Percentiles rank a stretch among this genome's conserved stretches.
phyloP scores from a whole-genome alignment of 2,113 vertebrate genomes.

The Pygoscelis adeliae region DNA sequence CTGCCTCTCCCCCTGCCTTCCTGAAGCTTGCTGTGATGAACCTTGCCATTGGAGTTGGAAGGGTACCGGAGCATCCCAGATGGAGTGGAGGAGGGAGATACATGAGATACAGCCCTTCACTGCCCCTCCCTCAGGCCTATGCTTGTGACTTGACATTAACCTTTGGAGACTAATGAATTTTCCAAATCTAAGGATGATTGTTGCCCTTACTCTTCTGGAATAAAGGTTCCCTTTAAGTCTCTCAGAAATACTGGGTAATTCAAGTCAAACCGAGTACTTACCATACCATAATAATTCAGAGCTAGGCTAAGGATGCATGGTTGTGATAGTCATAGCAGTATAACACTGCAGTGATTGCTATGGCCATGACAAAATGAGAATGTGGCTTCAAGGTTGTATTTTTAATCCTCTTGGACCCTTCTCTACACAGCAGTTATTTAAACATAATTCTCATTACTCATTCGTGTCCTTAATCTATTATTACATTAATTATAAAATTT shows the following conservation, averaged over 20 bases:
- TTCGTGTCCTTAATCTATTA: slow-evolving; percentile 24
- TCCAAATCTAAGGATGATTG: background rate
- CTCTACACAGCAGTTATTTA: slow-evolving; percentile 28
- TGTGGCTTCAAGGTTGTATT: background rate
- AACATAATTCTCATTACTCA: slow-evolving; percentile 23
- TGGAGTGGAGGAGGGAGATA: background rate
- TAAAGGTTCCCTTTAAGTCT: background rate
- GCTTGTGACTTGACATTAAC: background rate
- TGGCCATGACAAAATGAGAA: background rate
- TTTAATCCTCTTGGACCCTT: background rate
- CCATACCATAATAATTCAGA: background rate
- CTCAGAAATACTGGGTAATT: background rate
- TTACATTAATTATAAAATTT: slow-evolving; percentile 26
- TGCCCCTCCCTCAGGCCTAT: background rate
- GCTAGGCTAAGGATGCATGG: background rate
- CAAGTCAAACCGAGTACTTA: background rate
- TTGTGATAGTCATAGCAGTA: background rate
- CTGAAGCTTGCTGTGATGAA: background rate
- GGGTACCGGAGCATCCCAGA: background rate
- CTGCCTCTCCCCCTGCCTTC: background rate
- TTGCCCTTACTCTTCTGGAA: background rate
- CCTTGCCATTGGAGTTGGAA: background rate
- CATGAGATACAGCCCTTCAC: background rate
- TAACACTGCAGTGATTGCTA: background rate
- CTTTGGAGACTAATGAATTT: background rate